These are phyloP conservation scores for Oreonectes daqikongensis DNA, from an alignment of 2,797 vertebrate species.

Conservation along the genomic window DNA sequence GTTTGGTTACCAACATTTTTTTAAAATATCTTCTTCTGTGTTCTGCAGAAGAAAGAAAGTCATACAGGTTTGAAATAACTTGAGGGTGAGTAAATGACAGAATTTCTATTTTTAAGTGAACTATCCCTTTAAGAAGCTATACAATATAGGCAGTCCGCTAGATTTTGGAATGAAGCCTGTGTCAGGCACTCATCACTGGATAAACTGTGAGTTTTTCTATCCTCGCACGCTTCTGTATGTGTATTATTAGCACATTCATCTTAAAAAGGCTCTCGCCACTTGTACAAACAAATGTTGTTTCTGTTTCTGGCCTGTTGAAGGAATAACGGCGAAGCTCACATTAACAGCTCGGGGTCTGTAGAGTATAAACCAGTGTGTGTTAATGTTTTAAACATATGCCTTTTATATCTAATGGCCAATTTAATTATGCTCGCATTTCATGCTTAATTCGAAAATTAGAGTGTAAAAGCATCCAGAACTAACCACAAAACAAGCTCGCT, in stretches of 20 bases:
- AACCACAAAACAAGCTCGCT: slow-evolving; percentile 16
- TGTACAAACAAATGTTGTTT: slow-evolving; percentile 47
- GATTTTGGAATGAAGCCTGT: slow-evolving; percentile 20
- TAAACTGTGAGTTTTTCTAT: slow-evolving; percentile 41
- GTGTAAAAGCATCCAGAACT: slow-evolving; percentile 21
- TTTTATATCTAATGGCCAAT: slow-evolving; percentile 40
- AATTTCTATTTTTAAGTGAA: too few species aligned
- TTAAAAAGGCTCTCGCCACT: slow-evolving; percentile 32
- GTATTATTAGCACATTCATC: slow-evolving; percentile 41
- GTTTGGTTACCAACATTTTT: too few species aligned
- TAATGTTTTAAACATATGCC: slow-evolving; percentile 23
- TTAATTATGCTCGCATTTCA: slow-evolving; percentile 28
- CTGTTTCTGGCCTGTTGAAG: slow-evolving; percentile 33
- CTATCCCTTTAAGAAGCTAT: too few species aligned
- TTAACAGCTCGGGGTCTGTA: slow-evolving; percentile 26
- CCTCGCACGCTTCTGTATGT: slow-evolving; percentile 27
- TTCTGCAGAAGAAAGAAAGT: too few species aligned
- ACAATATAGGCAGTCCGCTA: background rate
- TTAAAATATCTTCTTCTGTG: too few species aligned
- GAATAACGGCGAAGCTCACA: slow-evolving; percentile 25
- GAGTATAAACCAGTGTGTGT: slow-evolving; percentile 20
- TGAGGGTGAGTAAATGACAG: too few species aligned
- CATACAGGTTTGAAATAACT: too few species aligned
- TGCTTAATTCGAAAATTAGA: slow-evolving; percentile 30
- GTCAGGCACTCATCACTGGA: slow-evolving; percentile 32